Base-by-base conservation (phyloP, 2,797 vertebrate genomes). In the Sternarchorhynchus goeldii region DNA sequence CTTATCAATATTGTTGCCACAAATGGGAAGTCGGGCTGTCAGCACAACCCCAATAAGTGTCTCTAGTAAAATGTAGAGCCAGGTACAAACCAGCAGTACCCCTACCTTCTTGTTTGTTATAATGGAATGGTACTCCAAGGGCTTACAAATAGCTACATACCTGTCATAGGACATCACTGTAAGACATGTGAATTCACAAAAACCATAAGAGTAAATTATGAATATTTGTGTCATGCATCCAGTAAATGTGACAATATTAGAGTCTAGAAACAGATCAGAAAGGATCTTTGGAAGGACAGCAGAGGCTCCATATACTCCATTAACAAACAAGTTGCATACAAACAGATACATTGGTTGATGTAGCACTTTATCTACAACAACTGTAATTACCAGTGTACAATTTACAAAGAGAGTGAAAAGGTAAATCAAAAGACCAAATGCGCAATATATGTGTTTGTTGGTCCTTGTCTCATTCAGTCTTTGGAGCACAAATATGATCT, bases 271-370 rank as follows among this genome's bases (percentile, higher is more conserved):
- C 20, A 85, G 76, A 62, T 85, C 84, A 70, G 77, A 76, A 72
- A 85, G 53, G 29, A 85, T 81, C 76, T 85, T 85, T 41, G 82
- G 84, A 64, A 82, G 83, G 29, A 85, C 82, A 16, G 66, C 84
- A 77, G 71, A 14, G 10, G 77, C 78, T 1, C 82, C 84, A 76
- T 32, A 25, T 25, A 25, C 1, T 25, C 25, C 25, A 25, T 25
- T 25, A 25, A 25, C 25, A 25, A 25, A 25, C 83, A 18, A 85
- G 71, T 31, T 25, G 55, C 68, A 80, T 85, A 25, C 25, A 25
- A 25, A 25, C 25, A 25, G 25, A 25, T 25, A 25, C 25, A 25
- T 25, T 25, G 25, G 25, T 25, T 25, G 25, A 25, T 25, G 25
- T 25, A 25, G 25, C 25, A 25, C 25, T 25, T 25, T 25, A 25